Evolutionary conservation across 2,888 invertebrate species (phyloP), one percentile per base, ranked within the genome.

Genomic region (Xiphydria camelus): DNA sequence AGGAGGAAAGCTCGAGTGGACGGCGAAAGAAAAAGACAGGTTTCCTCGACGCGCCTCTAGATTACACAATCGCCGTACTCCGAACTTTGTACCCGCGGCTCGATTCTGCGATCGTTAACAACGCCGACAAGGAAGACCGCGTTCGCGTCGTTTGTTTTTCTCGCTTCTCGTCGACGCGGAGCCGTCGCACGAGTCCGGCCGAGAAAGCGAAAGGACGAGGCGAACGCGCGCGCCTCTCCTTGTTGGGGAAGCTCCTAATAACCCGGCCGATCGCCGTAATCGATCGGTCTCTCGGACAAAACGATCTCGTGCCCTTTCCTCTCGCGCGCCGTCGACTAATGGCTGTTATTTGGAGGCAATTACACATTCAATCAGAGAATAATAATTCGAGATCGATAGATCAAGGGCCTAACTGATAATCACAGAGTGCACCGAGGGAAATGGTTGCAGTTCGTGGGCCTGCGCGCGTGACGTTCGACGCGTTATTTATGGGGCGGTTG

Each of bases 301-400:
- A 41, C 38, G 39, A 51, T 47, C 25, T 44, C 20, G 20, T 45
- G 6, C 40, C 63, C 55, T 59, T 66, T 66, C 64, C 29, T 63
- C 64, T 63, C 41, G 47, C 49, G 23, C 45, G 42, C 39, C 32
- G 36, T 17, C 38, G 33, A 38, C 49, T 38, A 42, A 42, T 37
- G 15, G 42, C 26, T 42, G 42, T 42, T 42, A 42, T 42, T 42
- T 36, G 36, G 26, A 12, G 29, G 44, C 67, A 65, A 66, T 68
- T 68, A 68, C 50, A 60, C 52, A 61, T 64, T 68, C 69, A 66
- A 68, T 68, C 60, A 52, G 54, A 55, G 61, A 59, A 61, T 62
- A 59, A 68, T 68, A 46, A 62, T 55, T 58, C 36, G 33, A 26
- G 41, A 31, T 23, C 58, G 49, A 62, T 66, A 60, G 53, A 64